Evolutionary conservation across 2,113 vertebrate species (phyloP).

Genomic region (Ictidomys tridecemlineatus): DNA sequence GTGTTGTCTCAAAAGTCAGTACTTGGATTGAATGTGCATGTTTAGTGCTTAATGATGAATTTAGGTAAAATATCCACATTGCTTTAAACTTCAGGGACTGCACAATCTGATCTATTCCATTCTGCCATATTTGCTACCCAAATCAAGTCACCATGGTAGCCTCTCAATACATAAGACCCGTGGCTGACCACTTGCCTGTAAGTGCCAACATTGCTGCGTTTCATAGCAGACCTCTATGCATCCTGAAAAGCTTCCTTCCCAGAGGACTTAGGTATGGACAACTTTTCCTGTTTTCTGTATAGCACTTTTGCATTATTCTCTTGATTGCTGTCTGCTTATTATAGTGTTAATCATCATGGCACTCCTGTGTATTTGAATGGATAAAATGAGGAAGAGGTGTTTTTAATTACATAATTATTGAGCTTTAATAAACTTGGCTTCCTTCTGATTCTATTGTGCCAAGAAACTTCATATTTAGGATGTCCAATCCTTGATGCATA

Average conservation of each 20-base stretch:
- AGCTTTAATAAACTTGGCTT: constrained; percentile 24
- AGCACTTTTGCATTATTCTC: constrained; percentile 18
- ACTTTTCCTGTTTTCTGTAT: background rate
- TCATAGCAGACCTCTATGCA: background rate
- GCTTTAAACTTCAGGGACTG: constrained; percentile 23
- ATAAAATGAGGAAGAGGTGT: constrained; percentile 3
- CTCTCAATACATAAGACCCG: background rate
- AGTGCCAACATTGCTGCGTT: background rate
- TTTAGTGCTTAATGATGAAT: background rate
- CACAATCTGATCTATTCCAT: background rate
- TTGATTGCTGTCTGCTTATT: background rate
- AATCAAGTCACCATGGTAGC: background rate
- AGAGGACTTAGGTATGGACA: background rate
- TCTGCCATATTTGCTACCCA: background rate
- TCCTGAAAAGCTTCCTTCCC: constrained; percentile 35
- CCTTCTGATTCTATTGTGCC: background rate
- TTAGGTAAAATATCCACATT: background rate
- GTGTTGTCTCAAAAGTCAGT: background rate
- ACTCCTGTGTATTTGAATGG: constrained; percentile 5
- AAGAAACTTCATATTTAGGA: constrained; percentile 8
- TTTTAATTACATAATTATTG: constrained; percentile 15
- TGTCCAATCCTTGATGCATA: background rate
- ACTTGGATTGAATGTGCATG: background rate
- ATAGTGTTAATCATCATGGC: background rate
- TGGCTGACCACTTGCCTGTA: background rate